Evolutionary conservation across 2,888 invertebrate species (phyloP).

Genomic region (Drosophila birchii): DNA sequence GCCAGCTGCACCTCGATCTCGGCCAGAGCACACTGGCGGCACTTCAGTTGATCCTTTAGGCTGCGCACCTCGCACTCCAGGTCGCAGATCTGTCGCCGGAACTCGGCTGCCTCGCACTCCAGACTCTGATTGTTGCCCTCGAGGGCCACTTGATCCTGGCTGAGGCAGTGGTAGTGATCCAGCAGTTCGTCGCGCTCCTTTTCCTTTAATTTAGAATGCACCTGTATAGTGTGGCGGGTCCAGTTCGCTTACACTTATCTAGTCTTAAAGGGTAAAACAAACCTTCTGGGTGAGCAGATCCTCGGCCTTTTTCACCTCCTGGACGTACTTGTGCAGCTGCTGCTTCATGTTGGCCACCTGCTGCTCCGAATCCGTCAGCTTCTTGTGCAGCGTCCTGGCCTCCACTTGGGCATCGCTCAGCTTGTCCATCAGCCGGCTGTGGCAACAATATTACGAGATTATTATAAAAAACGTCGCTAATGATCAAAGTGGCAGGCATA

Average conservation of each 20-base stretch:
- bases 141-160: conserved; percentile 90
- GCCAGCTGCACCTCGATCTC: conserved; percentile 86
- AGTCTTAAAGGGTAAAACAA: conserved; percentile 5
- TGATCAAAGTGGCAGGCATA: conserved; percentile 23
- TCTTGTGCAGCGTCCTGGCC: conserved; percentile 87
- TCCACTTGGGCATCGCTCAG: conserved; percentile 88
- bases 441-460: conserved; percentile 6
- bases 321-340: conserved; percentile 92
- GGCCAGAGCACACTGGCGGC: conserved; percentile 86
- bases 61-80: conserved; percentile 87
- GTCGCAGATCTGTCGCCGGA: conserved; percentile 86
- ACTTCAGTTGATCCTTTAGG: conserved; percentile 88
- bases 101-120: conserved; percentile 91
- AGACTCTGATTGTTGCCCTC: conserved; percentile 92
- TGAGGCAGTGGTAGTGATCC: conserved; percentile 91
- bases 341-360: conserved; percentile 91
- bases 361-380: conserved; percentile 88
- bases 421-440: conserved; percentile 90
- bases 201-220: conserved; percentile 86
- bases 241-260: conserved; percentile 32
- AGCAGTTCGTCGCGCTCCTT: conserved; percentile 92
- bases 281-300: conserved; percentile 90
- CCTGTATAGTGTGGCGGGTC: conserved; percentile 48
- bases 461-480: conserved; percentile 49
- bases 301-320: conserved; percentile 92